Percentiles rank a stretch among this genome's conserved stretches.
Evolutionary conservation across 1,140 invertebrate species (phyloP).

Genomic region (Zaprionus africanus): DNA sequence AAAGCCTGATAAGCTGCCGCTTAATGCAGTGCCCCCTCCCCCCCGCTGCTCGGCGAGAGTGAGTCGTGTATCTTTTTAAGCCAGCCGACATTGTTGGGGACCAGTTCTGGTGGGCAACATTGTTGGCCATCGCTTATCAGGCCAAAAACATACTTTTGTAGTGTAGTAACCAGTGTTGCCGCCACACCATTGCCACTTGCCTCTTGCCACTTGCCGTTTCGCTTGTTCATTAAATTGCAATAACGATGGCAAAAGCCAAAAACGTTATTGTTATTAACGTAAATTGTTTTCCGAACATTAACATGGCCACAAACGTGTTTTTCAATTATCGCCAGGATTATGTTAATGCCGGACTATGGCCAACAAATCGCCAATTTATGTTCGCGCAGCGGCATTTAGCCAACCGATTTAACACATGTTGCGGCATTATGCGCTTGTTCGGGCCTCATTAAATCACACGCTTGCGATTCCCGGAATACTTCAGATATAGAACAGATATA

Average conservation of each 20-base stretch:
- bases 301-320: conserved; percentile 78
- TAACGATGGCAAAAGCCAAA: conserved; percentile 52
- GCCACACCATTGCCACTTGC: neutral
- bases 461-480: neutral
- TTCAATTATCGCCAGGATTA: conserved; percentile 80
- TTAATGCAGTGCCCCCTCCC: conserved; percentile 9
- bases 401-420: conserved; percentile 77
- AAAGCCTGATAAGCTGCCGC: conserved; percentile 37
- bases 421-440: conserved; percentile 51
- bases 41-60: neutral
- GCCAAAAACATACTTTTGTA: conserved; percentile 37
- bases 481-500: neutral
- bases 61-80: conserved; percentile 28
- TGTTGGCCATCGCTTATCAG: conserved; percentile 60
- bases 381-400: conserved; percentile 67
- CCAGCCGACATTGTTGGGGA: conserved; percentile 31
- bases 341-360: conserved; percentile 64
- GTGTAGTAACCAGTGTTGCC: neutral
- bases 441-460: conserved; percentile 26
- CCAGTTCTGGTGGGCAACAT: conserved; percentile 37
- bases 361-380: conserved; percentile 81
- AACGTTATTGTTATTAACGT: conserved; percentile 66
- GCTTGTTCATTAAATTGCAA: conserved; percentile 70
- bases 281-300: conserved; percentile 63
- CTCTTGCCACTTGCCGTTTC: conserved; percentile 14